Evolutionary conservation across 2,113 vertebrate species (phyloP).

Genomic region (Herpailurus yagouaroundi): DNA sequence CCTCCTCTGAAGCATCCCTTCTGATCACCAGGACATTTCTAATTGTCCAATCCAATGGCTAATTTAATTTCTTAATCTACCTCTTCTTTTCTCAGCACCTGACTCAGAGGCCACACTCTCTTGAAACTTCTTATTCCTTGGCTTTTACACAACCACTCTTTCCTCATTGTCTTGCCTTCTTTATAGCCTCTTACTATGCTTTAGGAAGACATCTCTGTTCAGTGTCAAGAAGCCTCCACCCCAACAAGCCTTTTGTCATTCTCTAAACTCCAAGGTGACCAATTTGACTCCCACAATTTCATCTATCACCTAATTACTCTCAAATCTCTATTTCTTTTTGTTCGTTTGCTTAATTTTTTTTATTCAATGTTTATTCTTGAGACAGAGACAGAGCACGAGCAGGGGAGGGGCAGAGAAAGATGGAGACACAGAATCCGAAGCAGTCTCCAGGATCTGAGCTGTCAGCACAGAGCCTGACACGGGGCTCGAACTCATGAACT

Average conservation of each 20-base stretch:
- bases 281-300: background rate
- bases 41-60: background rate
- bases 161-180: background rate
- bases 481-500: no score
- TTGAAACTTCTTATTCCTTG: background rate
- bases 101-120: background rate
- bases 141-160: background rate
- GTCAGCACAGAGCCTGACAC: no score
- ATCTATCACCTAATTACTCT: background rate
- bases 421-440: no score
- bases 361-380: no score
- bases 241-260: background rate
- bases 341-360: no score
- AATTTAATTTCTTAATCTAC: background rate
- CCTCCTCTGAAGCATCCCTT: background rate
- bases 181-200: background rate
- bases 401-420: no score
- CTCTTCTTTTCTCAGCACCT: background rate
- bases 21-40: background rate
- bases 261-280: background rate
- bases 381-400: no score
- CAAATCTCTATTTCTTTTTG: background rate
- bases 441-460: no score
- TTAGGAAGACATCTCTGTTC: background rate
- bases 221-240: background rate